Base-by-base conservation (phyloP, 2,888 invertebrate species). In the Agrotis ipsilon region DNA sequence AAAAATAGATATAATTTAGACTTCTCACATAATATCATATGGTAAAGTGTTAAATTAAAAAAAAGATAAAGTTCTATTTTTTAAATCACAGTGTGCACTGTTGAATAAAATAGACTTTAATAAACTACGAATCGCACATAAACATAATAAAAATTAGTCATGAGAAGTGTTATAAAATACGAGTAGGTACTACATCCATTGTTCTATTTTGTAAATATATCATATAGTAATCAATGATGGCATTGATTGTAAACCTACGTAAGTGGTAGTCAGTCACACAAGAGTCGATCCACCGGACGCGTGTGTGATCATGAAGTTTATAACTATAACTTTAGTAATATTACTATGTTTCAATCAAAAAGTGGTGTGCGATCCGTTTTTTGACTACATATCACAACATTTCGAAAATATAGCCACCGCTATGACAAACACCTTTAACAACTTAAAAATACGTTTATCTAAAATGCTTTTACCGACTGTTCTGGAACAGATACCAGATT, bases 281-380 rank as follows among this genome's bases (percentile, higher is more conserved):
- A 49, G 27, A 32, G 67, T 45, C 9, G 27, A 46, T 68, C 43
- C 54, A 18, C 24, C 24, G 32, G 48, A 57, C 78, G 71, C 67
- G 64, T 72, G 80, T 74, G 58, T 63, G 58, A 78, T 62, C 75
- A 85, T 85, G 84, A 85, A 84, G 68, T 64, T 75, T 61, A 57
- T 82, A 52, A 51, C 69, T 52, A 27, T 85, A 21, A 55, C 68
- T 61, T 7, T 85, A 61, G 61, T 78, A 32, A 48, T 82, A 54
- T 59, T 85, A 76, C 58, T 75, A 66, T 78, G 73, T 65, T 62
- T 81, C 61, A 85, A 83, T 65, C 75, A 84, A 70, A 73, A 71
- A 75, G 88, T 87, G 3, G 76, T 77, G 39, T 86, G 90, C 74
- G 43, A 55, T 4, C 79, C 83, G 9, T 48, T 91, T n/a, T 69